Percentiles rank a stretch among this genome's conserved stretches.
These are phyloP conservation scores for Nasonovia ribisnigri DNA, from an alignment of 2,888 invertebrate species.

Conservation along the genomic window DNA sequence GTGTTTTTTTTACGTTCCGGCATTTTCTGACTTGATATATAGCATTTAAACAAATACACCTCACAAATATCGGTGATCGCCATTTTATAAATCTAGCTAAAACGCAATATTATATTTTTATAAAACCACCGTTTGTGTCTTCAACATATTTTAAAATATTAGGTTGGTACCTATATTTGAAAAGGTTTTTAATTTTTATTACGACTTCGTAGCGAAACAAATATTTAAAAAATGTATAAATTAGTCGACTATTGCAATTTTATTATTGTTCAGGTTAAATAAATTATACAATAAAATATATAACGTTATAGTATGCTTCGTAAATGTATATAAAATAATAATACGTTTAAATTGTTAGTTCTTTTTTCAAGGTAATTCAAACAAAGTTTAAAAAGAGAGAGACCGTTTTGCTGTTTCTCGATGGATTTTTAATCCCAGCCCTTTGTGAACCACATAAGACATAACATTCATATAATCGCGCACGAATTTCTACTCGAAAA, in stretches of 20 bases:
- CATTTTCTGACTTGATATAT: neutral
- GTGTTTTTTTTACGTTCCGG: neutral
- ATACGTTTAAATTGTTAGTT: neutral
- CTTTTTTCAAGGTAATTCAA: neutral
- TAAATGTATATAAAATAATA: neutral
- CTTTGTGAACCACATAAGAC: neutral
- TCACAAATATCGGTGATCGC: neutral
- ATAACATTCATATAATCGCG: neutral
- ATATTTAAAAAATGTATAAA: neutral
- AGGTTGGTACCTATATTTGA: neutral
- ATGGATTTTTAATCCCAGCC: neutral
- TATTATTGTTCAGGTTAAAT: neutral
- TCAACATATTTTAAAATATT: neutral
- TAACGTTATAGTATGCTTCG: neutral
- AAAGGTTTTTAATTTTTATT: neutral
- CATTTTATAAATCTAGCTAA: neutral
- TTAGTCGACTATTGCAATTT: neutral
- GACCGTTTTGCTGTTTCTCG: neutral
- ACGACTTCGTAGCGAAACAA: neutral
- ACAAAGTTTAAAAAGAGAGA: neutral
- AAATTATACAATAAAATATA: neutral
- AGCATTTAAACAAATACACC: neutral
- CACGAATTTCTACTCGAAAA: neutral
- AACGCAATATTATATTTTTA: neutral
- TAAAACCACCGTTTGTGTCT: neutral